Evolutionary conservation across 2,888 invertebrate species (phyloP), one percentile per base, ranked within the genome.

Genomic region (Baronia brevicornis): DNA sequence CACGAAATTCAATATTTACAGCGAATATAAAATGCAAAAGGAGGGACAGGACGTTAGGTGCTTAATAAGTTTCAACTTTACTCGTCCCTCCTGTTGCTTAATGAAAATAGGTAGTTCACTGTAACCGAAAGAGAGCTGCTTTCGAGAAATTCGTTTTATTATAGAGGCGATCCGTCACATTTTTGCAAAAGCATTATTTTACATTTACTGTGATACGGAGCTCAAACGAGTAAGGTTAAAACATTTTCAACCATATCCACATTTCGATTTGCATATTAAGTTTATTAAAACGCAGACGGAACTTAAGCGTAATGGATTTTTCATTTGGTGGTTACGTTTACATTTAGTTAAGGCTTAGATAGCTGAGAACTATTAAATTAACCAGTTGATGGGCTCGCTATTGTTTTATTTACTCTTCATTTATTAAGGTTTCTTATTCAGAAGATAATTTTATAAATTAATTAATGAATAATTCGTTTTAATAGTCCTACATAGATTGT

Each of bases 101-200:
- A 82, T 82, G 78, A 78, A 75, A 75, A 82, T 77, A 77, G 80
- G 64, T 80, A 74, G 74, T 50, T 63, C 62, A 65, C 55, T 70
- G 68, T 65, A 65, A 71, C 66, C n/a, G n/a, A n/a, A n/a, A n/a
- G n/a, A n/a, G n/a, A n/a, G n/a, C n/a, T n/a, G n/a, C n/a, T n/a
- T n/a, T n/a, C n/a, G n/a, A n/a, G n/a, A n/a, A n/a, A n/a, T n/a
- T n/a, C n/a, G n/a, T n/a, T n/a, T 25, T 33, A 25, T 21, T 17
- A 21, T 18, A 4, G n/a, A 15, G 11, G 14, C 5, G 17, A n/a
- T 20, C n/a, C 4, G 17, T 18, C 18, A 31, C 9, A 13, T 26
- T 35, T 21, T 21, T 5, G 25, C 15, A 24, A 24, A 2, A 29
- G 17, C 24, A 29, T 8, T 6, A 14, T 3, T 10, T 9, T 15